A percentile compares a stretch with the other conserved stretches of the same genome.
Conservation (phyloP, 2,113 vertebrate species). For the Saccopteryx bilineata region DNA sequence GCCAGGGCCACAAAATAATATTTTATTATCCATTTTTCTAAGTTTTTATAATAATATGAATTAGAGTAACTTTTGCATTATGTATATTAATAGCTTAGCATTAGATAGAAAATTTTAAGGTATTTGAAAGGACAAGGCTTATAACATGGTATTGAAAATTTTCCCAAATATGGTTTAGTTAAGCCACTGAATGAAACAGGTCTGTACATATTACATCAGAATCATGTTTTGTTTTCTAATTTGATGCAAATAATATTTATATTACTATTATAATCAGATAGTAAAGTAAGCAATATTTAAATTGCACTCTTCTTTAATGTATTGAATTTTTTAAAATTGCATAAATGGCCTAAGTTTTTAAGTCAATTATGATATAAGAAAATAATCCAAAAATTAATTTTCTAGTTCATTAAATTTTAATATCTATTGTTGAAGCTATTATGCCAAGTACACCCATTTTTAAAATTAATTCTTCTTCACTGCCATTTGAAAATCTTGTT, state of each 20-base stretch:
- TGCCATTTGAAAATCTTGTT: neutral
- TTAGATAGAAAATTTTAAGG: neutral
- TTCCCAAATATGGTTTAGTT: neutral
- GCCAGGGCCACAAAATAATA: neutral
- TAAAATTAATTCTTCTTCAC: neutral
- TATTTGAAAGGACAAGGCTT: neutral
- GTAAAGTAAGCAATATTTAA: neutral
- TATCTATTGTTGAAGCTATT: neutral
- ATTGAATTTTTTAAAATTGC: constrained; percentile 16
- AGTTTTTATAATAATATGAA: neutral
- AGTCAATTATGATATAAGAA: neutral
- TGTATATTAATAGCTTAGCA: neutral
- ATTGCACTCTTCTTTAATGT: neutral
- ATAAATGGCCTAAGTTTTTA: neutral
- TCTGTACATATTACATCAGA: neutral
- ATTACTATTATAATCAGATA: neutral
- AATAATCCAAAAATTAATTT: neutral
- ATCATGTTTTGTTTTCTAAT: neutral
- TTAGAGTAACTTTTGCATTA: neutral
- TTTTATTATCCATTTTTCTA: neutral
- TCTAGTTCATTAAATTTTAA: neutral
- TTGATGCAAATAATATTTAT: neutral
- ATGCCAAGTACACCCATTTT: neutral
- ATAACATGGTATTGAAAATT: neutral
- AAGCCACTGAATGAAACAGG: neutral